Percentiles rank a stretch among this genome's conserved stretches.
These are phyloP conservation scores for Heterochromis multidens DNA, from an alignment of 2,113 vertebrate species.

Conservation along the genomic window DNA sequence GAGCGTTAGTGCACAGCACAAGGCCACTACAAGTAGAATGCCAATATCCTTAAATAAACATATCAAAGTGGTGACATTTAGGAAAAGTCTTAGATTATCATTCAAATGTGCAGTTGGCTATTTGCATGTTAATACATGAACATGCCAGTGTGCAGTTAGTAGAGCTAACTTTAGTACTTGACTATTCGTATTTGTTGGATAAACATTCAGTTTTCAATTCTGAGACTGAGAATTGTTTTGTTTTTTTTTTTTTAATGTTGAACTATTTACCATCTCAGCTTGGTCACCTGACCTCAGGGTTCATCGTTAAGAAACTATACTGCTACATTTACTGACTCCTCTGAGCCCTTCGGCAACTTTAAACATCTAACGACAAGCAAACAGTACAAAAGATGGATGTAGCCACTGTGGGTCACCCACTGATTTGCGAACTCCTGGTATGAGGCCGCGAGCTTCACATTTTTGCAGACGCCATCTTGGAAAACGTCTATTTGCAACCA, in stretches of 20 bases:
- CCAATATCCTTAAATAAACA: neutral
- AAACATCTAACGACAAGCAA: neutral
- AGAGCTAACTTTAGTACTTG: neutral
- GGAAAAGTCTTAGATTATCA: neutral
- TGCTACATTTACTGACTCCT: neutral
- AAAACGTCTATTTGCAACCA: neutral
- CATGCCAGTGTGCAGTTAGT: neutral
- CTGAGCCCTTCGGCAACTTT: neutral
- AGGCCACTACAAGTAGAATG: neutral
- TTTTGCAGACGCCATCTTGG: accelerated
- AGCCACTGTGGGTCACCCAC: neutral
- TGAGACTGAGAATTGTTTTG: no score
- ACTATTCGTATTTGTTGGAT: neutral
- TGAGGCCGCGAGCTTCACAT: neutral
- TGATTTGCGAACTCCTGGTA: neutral
- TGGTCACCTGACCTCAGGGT: neutral
- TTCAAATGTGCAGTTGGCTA: accelerated
- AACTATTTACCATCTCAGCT: neutral
- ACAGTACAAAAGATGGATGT: neutral
- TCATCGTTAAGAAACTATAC: no score
- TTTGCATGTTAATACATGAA: neutral
- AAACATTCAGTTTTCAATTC: no score
- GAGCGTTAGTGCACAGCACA: neutral
- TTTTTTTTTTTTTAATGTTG: accelerated
- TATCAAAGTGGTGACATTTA: neutral